Conservation (phyloP, 1,140 invertebrate genomes). For the Micrasema longulum region DNA sequence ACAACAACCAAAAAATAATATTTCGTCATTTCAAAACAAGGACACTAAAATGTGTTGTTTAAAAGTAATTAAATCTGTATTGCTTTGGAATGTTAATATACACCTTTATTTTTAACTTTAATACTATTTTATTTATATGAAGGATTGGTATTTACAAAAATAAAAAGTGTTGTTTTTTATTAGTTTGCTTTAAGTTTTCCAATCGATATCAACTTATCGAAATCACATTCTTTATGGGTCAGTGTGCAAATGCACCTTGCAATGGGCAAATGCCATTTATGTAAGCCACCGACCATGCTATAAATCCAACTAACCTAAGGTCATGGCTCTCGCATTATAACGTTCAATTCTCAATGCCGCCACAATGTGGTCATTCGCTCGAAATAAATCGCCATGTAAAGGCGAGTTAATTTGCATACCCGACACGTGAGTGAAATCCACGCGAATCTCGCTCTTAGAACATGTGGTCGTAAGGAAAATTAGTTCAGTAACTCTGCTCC, state of each 20-base stretch:
- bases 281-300: constrained; percentile 61
- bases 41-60: too few relatives aligned
- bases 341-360: constrained; percentile 68
- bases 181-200: too few relatives aligned
- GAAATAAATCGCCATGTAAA: constrained; percentile 71
- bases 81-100: too few relatives aligned
- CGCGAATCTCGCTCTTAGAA: constrained; percentile 36
- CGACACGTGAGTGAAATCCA: constrained; percentile 52
- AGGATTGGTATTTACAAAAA: too few relatives aligned
- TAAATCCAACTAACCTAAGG: constrained; percentile 69
- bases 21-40: too few relatives aligned
- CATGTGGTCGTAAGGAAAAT: constrained; percentile 29
- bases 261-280: constrained; percentile 45
- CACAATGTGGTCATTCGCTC: constrained; percentile 70
- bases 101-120: too few relatives aligned
- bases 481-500: background rate
- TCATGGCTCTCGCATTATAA: constrained; percentile 67
- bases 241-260: constrained; percentile 53
- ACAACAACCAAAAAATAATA: too few relatives aligned
- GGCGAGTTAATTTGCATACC: constrained; percentile 69
- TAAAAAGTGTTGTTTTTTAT: too few relatives aligned
- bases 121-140: too few relatives aligned
- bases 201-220: too few relatives aligned
- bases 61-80: too few relatives aligned
- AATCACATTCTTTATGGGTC: constrained; percentile 45